Conservation (phyloP, 1,140 invertebrate genomes). For the Drosophila pallidifrons region DNA sequence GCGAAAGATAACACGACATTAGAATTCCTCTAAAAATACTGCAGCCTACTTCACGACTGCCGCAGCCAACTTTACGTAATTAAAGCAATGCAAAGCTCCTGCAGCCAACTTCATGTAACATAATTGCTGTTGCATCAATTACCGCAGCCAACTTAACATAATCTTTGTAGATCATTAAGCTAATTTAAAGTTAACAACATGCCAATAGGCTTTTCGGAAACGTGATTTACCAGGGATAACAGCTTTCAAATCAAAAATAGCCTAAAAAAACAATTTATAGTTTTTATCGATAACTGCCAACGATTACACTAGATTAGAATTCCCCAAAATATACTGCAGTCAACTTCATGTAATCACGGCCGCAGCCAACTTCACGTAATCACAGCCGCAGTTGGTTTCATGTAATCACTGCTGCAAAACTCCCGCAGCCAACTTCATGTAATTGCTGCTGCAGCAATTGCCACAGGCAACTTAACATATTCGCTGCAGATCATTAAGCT, state of each 20-base stretch:
- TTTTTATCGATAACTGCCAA: no score
- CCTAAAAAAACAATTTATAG: no score
- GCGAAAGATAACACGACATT: no score
- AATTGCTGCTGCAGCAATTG: background rate
- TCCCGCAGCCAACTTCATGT: background rate
- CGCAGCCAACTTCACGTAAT: no score
- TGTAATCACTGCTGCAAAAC: background rate
- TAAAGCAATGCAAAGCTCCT: background rate
- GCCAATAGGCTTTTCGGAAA: background rate
- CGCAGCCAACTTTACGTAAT: no score
- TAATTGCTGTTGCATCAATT: background rate
- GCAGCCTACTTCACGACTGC: no score
- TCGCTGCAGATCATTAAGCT: background rate
- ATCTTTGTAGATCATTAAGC: background rate
- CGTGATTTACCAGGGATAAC: no score
- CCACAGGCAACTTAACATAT: slow-evolving; percentile 14
- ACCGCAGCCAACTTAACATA: slow-evolving; percentile 14
- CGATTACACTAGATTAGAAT: no score
- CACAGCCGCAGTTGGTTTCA: background rate
- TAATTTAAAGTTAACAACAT: slow-evolving; percentile 2
- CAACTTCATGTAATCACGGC: no score
- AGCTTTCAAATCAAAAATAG: no score
- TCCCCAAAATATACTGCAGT: no score
- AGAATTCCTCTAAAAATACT: no score
- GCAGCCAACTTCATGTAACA: background rate